Conservation (phyloP, 2,888 invertebrate genomes). For the Melieria crassipennis region DNA sequence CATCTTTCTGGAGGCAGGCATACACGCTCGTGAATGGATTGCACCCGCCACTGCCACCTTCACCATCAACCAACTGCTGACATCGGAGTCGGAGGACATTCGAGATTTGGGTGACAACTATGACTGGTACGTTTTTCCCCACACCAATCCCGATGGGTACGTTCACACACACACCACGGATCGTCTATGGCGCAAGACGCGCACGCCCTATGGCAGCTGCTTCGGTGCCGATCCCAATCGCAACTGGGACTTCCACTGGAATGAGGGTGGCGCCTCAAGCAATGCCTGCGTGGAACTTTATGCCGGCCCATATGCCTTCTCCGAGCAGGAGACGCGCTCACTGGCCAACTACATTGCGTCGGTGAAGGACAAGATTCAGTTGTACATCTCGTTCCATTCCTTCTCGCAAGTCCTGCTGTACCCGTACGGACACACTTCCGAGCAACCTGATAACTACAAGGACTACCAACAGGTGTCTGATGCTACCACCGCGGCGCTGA, state of each 20-base stretch:
- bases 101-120: constrained; percentile 68
- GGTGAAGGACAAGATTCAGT: constrained; percentile 67
- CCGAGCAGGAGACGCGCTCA: constrained; percentile 73
- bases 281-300: constrained; percentile 72
- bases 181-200: constrained; percentile 75
- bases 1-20: constrained; percentile 72
- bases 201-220: constrained; percentile 68
- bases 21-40: constrained; percentile 82
- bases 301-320: constrained; percentile 75
- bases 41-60: constrained; percentile 74
- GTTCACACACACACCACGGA: constrained; percentile 70
- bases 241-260: constrained; percentile 79
- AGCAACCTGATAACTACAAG: constrained; percentile 66
- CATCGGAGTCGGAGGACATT: constrained; percentile 67
- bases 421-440: constrained; percentile 71
- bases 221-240: constrained; percentile 80
- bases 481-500: constrained; percentile 54
- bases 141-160: constrained; percentile 83
- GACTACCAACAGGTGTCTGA: constrained; percentile 65
- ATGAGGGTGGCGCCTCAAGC: constrained; percentile 70
- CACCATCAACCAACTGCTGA: constrained; percentile 71
- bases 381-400: constrained; percentile 80
- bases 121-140: constrained; percentile 81
- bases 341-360: constrained; percentile 69
- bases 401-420: constrained; percentile 76